A percentile compares a stretch with the other conserved stretches of the same genome.
Conservation (phyloP, 53 echinoderm and acorn worm species). For the Paracentrotus lividus region DNA sequence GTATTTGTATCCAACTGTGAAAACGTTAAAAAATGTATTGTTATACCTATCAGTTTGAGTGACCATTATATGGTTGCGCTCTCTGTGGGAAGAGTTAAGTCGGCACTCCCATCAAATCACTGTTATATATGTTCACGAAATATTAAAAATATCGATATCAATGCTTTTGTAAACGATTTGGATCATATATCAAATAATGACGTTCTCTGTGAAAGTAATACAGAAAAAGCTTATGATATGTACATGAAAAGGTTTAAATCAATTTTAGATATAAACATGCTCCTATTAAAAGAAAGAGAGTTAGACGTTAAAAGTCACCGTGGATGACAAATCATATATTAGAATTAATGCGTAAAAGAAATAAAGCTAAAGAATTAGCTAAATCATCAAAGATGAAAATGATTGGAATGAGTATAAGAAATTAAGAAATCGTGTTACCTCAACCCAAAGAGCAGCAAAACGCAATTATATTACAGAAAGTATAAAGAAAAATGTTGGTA, state of each 20-base stretch:
- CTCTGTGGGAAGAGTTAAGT: not conserved
- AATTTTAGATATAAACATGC: not conserved
- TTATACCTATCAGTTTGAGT: not conserved
- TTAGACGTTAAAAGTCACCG: not conserved
- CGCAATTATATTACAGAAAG: not conserved
- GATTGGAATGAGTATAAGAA: constrained; percentile 3
- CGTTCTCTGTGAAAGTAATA: not conserved
- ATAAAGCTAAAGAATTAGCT: not conserved
- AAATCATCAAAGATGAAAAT: not conserved
- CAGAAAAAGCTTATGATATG: not conserved
- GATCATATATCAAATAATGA: not conserved
- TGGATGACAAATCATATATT: not conserved
- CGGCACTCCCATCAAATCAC: not conserved
- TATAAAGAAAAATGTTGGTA: not conserved
- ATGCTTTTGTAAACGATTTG: not conserved
- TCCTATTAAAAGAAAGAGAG: constrained; percentile 5
- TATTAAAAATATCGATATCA: constrained; percentile 12
- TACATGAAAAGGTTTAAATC: not conserved
- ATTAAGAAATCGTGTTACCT: not conserved
- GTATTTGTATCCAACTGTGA: not conserved
- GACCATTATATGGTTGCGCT: constrained; percentile 3
- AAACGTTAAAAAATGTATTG: not conserved
- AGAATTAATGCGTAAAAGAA: not conserved
- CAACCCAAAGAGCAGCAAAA: not conserved
- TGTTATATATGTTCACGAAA: not conserved